Base-by-base conservation (phyloP, 2,113 vertebrate genomes). In the Macaca nemestrina region DNA sequence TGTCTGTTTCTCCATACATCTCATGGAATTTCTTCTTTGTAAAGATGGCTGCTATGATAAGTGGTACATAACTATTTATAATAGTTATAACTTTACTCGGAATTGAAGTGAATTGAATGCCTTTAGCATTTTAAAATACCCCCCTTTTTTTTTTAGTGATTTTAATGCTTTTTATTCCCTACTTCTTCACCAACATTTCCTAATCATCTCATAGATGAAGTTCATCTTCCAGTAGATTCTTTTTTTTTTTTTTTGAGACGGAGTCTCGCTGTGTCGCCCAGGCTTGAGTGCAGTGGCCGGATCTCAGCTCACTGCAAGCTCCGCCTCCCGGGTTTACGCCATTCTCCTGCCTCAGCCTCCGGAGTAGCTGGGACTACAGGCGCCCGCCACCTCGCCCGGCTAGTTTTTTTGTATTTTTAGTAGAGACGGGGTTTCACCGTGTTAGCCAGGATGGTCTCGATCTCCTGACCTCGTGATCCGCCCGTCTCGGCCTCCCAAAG, bases 11-110 rank as follows among this genome's bases (percentile, higher is more conserved):
- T 79, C 20, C 18, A 57, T 67, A 20, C 22, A 88, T 84, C 35
- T 83, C 43, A 64, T 67, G 45, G 82, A 91, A n/a, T 88, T 97
- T 94, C 61, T 83, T 17, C 38, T 96, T 92, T 75, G 52, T 93
- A 22, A 84, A 70, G 20, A 70, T 94, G 64, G 27, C 57, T 94
- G 17, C 55, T 97, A 3, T 45, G 89, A 68, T 94, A 75, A 88
- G 43, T 80, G 23, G 11, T 27, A 75, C 2, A 45, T 76, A 88
- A 88, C 52, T 94, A 94, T 78, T 94, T 43, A 11, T 83, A 88
- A 23, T 48, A 59, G 10, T 61, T 64, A 22, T 20, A 22, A 81
- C 40, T 84, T 95, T 27, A 38, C 23, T 75, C 27, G 64, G n/a
- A 94, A 59, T 88, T 75, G 35, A 64, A 30, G 61, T 89, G 73